Evolutionary conservation across 2,113 vertebrate species (phyloP), one percentile per base, ranked within the genome.

Genomic region (Embiotoca jacksoni): DNA sequence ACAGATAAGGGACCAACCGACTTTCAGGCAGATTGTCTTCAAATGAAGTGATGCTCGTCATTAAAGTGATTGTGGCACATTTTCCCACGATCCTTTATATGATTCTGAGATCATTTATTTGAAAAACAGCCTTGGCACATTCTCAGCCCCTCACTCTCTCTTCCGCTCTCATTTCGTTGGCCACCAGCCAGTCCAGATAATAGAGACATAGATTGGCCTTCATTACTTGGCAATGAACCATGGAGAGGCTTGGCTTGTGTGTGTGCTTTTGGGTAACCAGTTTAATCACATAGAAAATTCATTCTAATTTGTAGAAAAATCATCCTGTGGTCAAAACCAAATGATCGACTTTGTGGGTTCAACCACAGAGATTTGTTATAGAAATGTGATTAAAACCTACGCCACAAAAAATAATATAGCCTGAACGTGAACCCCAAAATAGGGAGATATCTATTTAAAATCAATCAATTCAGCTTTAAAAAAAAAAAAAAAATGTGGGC

Each of bases 181-280:
- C 52, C 61, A 57, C 3, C 23, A 16, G 32, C 33, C 60, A 58
- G 14, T 15, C 31, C 52, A 39, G 36, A 75, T 66, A 63, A 67
- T 49, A 59, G 11, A 75, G 54, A 60, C 30, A 35, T 67, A 57
- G 68, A 77, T 32, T 56, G 53, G 31, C 23, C 14, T 66, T 65
- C 44, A 66, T 80, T 62, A 56, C 31, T 15, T 9, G n/a, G 39
- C 11, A 3, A 50, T 71, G 55, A 75, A 30, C 30, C 53, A 37
- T 13, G 5, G 16, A 7, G 16, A 16, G 49, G 3, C 4, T 52
- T 52, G 53, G 4, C 23, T 41, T 58, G 32, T 30, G 14, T 39
- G 37, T 56, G 13, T 31, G 7, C 41, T 37, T 70, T 41, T 58
- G 30, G 58, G 32, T 56, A 33, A 49, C 16, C 7, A 32, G 46